These are phyloP conservation scores for Cygnus olor DNA, from an alignment of 2,797 vertebrate genomes.

Conservation along the genomic window DNA sequence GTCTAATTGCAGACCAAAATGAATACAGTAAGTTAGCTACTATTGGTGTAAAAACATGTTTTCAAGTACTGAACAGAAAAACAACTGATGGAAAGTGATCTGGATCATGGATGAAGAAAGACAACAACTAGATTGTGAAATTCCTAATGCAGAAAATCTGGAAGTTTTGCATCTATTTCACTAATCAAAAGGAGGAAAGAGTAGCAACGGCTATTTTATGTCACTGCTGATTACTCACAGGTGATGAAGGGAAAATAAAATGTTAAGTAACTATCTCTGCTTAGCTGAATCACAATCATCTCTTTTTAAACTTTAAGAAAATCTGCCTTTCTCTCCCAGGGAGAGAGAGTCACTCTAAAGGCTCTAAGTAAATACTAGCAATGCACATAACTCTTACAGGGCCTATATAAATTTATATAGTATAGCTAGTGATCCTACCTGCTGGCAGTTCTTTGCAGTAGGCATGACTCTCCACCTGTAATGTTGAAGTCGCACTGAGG, in stretches of 20 bases:
- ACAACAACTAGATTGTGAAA: neutral
- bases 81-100: neutral
- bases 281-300: neutral
- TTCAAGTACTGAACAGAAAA: neutral
- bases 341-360: neutral
- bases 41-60: neutral
- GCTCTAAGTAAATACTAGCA: neutral
- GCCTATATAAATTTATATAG: neutral
- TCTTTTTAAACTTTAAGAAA: neutral
- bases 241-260: neutral
- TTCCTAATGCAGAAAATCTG: neutral
- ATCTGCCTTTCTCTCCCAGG: neutral
- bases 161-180: neutral
- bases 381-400: neutral
- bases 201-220: neutral
- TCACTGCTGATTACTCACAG: neutral
- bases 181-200: neutral
- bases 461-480: neutral
- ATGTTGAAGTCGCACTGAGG: neutral
- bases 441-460: neutral
- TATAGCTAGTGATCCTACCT: conserved; percentile 45
- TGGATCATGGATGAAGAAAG: neutral
- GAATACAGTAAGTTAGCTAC: neutral
- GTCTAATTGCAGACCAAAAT: neutral
- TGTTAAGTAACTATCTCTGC: neutral